Evolutionary conservation across 2,797 vertebrate genomes (phyloP).

Genomic region (Sebastolobus altivelis): DNA sequence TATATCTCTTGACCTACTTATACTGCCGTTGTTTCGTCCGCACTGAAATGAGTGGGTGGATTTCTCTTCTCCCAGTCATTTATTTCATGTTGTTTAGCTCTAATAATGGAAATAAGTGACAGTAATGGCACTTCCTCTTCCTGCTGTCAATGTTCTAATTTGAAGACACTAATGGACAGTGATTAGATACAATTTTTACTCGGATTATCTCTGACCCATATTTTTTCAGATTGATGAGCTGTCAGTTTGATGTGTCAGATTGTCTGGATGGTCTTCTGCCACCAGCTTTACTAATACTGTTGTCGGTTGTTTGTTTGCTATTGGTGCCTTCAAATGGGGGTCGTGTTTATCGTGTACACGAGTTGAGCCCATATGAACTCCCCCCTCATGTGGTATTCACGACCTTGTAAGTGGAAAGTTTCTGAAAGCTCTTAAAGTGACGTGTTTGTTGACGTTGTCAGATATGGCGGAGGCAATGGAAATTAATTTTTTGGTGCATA

Average conservation of each 20-base stretch:
- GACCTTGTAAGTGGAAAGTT: no score
- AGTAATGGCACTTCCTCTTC: constrained; percentile 18
- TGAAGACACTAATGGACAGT: constrained; percentile 29
- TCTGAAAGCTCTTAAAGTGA: no score
- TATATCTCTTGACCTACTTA: constrained; percentile 55
- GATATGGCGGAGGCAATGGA: no score
- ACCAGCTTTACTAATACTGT: neutral
- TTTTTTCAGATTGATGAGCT: neutral
- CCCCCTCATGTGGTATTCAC: no score
- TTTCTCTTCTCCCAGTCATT: constrained; percentile 22
- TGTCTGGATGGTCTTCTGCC: constrained; percentile 8
- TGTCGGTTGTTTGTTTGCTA: neutral
- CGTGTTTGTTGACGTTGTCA: no score
- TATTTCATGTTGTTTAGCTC: constrained; percentile 33
- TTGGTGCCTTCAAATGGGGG: no score
- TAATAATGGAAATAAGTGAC: constrained; percentile 39
- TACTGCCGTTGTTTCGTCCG: constrained; percentile 7
- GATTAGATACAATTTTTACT: constrained; percentile 36
- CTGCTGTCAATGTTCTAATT: constrained; percentile 41
- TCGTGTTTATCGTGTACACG: no score
- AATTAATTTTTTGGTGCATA: no score
- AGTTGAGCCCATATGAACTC: no score
- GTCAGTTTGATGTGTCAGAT: constrained; percentile 33
- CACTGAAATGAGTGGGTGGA: constrained; percentile 38
- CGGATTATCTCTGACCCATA: neutral